Percentiles rank a stretch among this genome's conserved stretches.
Conservation (phyloP, 2,888 invertebrate genomes). For the Zygogramma bicolorata region DNA sequence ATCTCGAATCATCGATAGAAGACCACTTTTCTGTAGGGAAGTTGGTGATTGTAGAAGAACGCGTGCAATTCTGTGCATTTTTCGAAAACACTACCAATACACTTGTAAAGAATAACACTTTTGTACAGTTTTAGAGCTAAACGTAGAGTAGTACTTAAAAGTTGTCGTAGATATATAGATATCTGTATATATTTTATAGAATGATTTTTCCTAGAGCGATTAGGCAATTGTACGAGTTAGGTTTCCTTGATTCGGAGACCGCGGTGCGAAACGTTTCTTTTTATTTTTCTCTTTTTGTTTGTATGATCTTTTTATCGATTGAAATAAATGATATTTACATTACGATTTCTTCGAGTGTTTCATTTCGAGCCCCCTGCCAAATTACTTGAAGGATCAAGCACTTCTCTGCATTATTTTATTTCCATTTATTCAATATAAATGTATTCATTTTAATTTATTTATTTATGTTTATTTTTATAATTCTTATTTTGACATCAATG, state of each 20-base stretch:
- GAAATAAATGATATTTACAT: not conserved
- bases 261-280: too few species aligned
- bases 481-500: too few species aligned
- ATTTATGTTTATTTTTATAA: too few species aligned
- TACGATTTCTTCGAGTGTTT: not conserved
- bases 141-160: slow-evolving; percentile 25
- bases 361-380: too few species aligned
- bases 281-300: not conserved
- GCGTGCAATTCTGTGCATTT: not conserved
- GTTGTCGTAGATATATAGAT: slow-evolving; percentile 14
- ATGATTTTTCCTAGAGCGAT: slow-evolving; percentile 12
- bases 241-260: not conserved
- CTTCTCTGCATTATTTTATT: too few species aligned
- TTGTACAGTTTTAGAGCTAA: not conserved
- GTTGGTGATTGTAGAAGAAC: not conserved
- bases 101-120: not conserved
- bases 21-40: not conserved
- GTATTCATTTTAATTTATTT: too few species aligned
- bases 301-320: not conserved
- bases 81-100: not conserved
- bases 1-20: not conserved
- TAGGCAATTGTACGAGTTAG: not conserved
- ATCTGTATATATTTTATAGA: slow-evolving; percentile 34
- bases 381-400: too few species aligned
- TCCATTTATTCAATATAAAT: too few species aligned